Base-by-base conservation (phyloP, 1,140 invertebrate genomes). In the Micrasema minimum region DNA sequence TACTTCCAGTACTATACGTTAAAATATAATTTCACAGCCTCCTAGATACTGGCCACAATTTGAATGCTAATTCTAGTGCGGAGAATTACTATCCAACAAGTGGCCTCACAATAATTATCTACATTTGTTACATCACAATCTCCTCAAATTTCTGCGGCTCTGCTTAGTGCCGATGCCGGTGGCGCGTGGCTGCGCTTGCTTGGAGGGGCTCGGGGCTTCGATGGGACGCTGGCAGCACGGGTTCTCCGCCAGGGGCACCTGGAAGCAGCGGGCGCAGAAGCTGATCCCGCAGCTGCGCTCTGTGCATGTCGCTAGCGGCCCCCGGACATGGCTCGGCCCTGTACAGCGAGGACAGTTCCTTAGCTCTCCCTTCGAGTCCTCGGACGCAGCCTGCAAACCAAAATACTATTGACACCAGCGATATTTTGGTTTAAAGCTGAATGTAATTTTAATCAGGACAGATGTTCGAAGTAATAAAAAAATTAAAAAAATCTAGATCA, bases 131-230 rank as follows among this genome's bases (percentile, higher is more conserved):
- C 6, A 46, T 69, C 66, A 69, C 57, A 69, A 50, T 55, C 67
- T 48, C 26, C 57, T 14, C 2, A 85, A 77, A 70, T 83, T 85
- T 69, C 75, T 81, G 72, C 77, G 81, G 68, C 82, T 84, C 70
- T 82, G 80, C 64, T 79, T 82, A 9, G 81, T 79, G 35, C 81
- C 80, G 51, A 83, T 76, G 48, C 77, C 75, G 76, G 64, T 76
- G 37, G 75, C 64, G 51, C n/a, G n/a, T n/a, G 77, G 78, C 67
- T 81, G 82, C 74, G 80, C 81, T 65, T 81, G 78, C 77, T 85
- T 85, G 4, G 81, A 81, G 4, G 83, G 83, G 75, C 83, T 85
- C 26, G 83, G 79, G 51, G 80, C 80, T 72, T 83, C 77, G 23
- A 85, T 74, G 64, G 80, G 81, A 62, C 77, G 78, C 26, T 78